A percentile compares a stretch with the other conserved stretches of the same genome.
phyloP scores from a whole-genome alignment of 2,797 vertebrate species.

The Morus bassanus region DNA sequence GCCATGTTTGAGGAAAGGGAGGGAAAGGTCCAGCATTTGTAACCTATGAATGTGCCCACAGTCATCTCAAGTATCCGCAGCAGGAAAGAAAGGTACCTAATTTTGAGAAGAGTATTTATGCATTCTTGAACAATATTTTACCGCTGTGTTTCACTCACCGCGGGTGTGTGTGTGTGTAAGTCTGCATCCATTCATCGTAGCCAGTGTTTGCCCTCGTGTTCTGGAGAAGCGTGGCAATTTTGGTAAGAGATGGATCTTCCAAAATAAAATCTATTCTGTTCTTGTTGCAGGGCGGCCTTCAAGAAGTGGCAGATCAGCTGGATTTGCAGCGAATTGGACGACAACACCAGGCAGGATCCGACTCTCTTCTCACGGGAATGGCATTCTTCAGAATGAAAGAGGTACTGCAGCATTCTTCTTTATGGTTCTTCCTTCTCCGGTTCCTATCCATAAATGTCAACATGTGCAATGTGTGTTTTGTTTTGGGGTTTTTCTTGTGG shows the following conservation, averaged over 20 bases:
- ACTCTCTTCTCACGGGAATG: constrained; percentile 97
- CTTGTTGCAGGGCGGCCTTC: constrained; percentile 87
- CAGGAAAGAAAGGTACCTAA: background rate
- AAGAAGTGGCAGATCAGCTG: constrained; percentile 98
- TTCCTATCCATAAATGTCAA: background rate
- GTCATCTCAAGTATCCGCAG: background rate
- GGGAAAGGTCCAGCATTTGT: background rate
- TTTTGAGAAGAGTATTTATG: background rate
- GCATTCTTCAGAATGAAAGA: constrained; percentile 99
- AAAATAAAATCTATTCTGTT: background rate
- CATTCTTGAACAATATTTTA: background rate
- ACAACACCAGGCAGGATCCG: constrained; percentile 97
- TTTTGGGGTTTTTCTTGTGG: background rate
- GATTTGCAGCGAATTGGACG: constrained; percentile 97
- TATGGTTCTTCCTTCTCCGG: background rate
- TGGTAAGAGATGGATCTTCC: background rate
- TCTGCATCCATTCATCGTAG: background rate
- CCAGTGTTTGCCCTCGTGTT: background rate
- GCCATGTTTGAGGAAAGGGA: background rate
- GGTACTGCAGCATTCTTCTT: constrained; percentile 70
- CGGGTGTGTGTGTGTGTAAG: background rate
- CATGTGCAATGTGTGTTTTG: fast-evolving
- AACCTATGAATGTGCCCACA: background rate
- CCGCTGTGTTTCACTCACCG: background rate
- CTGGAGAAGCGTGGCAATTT: background rate